A percentile compares a stretch with the other conserved stretches of the same genome.
These are phyloP conservation scores for Latheticus oryzae DNA, from an alignment of 2,888 invertebrate species.

Conservation along the genomic window DNA sequence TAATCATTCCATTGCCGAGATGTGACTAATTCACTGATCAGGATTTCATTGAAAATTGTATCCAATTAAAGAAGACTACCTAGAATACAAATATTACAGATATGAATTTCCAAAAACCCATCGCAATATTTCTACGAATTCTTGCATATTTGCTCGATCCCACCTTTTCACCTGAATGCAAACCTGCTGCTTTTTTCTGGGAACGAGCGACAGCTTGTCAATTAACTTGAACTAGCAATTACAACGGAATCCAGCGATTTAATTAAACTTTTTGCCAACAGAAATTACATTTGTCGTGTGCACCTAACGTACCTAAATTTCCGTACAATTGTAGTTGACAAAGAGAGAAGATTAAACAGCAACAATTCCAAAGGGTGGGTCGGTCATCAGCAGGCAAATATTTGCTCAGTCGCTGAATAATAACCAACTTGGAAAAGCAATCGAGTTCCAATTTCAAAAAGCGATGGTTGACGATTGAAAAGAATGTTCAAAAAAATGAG, in stretches of 20 bases:
- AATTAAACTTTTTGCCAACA: constrained; percentile 14
- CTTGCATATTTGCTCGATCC: too few species aligned
- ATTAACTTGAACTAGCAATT: constrained; percentile 12
- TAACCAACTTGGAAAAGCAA: constrained; percentile 16
- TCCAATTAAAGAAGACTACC: too few species aligned
- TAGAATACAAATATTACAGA: too few species aligned
- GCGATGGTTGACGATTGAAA: constrained; percentile 1
- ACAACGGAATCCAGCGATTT: constrained; percentile 1
- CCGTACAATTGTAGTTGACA: constrained; percentile 1
- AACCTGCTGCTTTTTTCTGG: constrained; percentile 16
- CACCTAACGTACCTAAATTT: constrained; percentile 2
- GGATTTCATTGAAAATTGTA: too few species aligned
- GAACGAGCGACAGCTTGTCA: constrained; percentile 3
- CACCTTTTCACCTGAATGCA: constrained; percentile 15
- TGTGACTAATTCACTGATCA: too few species aligned
- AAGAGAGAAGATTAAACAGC: constrained; percentile 1
- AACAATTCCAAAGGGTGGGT: constrained; percentile 10
- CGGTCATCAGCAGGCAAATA: constrained; percentile 8
- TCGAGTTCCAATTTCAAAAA: constrained; percentile 12
- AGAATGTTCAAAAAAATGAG: constrained; percentile 13
- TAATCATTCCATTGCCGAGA: too few species aligned
- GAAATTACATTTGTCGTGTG: constrained; percentile 2
- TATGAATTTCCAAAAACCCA: too few species aligned
- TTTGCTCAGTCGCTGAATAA: constrained; percentile 21
- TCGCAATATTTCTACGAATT: too few species aligned